Conservation (phyloP, 2,888 invertebrate species). For the Chrysodeixis includens region DNA sequence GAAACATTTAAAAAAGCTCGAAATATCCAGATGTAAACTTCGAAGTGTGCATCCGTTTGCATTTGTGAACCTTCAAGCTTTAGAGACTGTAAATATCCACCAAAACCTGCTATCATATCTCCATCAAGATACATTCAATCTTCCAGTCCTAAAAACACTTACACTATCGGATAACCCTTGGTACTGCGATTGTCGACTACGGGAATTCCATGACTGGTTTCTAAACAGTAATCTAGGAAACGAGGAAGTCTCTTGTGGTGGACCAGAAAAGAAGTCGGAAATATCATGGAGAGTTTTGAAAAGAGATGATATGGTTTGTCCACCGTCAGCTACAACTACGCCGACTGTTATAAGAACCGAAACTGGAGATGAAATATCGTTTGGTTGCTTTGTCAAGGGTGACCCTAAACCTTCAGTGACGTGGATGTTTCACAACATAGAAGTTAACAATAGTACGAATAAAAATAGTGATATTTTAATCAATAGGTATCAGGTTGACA, state of each 20-base stretch:
- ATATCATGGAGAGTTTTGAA: constrained; percentile 93
- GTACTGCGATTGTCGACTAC: constrained; percentile 96
- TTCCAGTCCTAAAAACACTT: constrained; percentile 92
- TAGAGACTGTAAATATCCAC: constrained; percentile 95
- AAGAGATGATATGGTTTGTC: constrained; percentile 94
- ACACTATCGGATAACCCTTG: constrained; percentile 96
- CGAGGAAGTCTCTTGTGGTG: constrained; percentile 92
- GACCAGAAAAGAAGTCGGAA: constrained; percentile 91
- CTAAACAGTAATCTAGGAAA: constrained; percentile 93
- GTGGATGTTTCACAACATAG: constrained; percentile 93
- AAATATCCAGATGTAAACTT: constrained; percentile 94
- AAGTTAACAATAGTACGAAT: constrained; percentile 74
- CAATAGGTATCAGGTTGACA: constrained; percentile 70
- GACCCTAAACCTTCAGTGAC: constrained; percentile 94
- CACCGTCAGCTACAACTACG: constrained; percentile 91
- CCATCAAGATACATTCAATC: constrained; percentile 82
- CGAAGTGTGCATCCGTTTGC: constrained; percentile 92
- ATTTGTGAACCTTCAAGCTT: constrained; percentile 91
- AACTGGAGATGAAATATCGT: constrained; percentile 94
- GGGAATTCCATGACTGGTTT: constrained; percentile 95
- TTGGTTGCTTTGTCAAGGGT: constrained; percentile 94
- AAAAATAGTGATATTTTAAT: constrained; percentile 76
- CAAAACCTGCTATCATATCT: constrained; percentile 94
- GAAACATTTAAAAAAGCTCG: constrained; percentile 94
- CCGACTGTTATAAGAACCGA: constrained; percentile 91